Conservation (phyloP, 2,113 vertebrate genomes). For the Leucosticte australis region DNA sequence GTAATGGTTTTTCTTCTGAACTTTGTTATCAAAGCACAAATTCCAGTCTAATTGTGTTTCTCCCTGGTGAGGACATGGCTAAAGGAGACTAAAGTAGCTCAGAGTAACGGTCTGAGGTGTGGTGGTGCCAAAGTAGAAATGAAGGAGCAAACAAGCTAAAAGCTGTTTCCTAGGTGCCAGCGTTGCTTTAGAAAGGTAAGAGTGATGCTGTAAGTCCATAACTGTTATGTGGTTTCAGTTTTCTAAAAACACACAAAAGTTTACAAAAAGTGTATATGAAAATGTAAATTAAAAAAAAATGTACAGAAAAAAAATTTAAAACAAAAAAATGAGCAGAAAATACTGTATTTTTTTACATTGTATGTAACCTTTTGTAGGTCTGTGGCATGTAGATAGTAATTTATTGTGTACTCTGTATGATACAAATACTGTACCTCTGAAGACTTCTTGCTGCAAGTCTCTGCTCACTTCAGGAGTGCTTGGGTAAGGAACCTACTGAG, state of each 20-base stretch:
- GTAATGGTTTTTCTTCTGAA: constrained; percentile 39
- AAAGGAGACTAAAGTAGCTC: constrained; percentile 16
- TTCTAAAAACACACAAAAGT: constrained; percentile 60
- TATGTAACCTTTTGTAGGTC: constrained; percentile 82
- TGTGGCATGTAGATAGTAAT: constrained; percentile 94
- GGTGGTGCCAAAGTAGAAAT: constrained; percentile 68
- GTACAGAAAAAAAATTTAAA: constrained; percentile 78
- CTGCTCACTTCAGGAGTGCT: constrained; percentile 37
- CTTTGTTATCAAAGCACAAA: constrained; percentile 34
- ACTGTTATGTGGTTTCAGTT: constrained; percentile 63
- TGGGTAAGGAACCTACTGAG: constrained; percentile 21
- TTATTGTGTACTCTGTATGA: constrained; percentile 84
- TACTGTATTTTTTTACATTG: constrained; percentile 80
- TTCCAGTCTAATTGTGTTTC: constrained; percentile 39
- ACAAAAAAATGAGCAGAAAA: constrained; percentile 82
- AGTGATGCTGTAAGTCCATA: constrained; percentile 40
- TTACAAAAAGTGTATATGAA: constrained; percentile 78
- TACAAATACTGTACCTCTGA: constrained; percentile 45
- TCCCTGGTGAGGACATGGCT: background rate
- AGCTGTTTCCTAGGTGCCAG: constrained; percentile 4
- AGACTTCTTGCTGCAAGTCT: constrained; percentile 47
- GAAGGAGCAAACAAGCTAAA: constrained; percentile 56
- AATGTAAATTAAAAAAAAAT: constrained; percentile 72
- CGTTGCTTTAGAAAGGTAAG: constrained; percentile 24
- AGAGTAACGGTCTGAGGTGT: constrained; percentile 37